Base-by-base conservation (phyloP, 2,113 vertebrate genomes). In the Varanus komodoensis region DNA sequence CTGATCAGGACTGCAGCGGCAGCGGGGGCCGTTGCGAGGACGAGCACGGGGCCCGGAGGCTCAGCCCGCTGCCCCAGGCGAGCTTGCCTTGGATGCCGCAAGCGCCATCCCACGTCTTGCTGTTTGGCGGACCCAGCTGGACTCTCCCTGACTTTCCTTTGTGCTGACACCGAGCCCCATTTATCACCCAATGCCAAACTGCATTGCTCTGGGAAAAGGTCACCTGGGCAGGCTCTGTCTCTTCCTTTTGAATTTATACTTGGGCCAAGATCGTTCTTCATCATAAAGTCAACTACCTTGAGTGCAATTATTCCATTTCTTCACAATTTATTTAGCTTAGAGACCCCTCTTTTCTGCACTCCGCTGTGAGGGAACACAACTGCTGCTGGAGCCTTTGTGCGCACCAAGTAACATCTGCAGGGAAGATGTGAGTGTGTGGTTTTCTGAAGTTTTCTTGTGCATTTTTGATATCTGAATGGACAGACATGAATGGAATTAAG, bases 351-450 rank as follows among this genome's bases (percentile, higher is more conserved):
- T 52, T 67, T 50, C 79, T 92, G 93, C 93, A 89, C 91, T 96
- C 92, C 91, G 88, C 85, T 92, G 81, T 75, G 87, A 91, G 94
- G 84, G 93, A 95, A 95, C 95, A 95, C 95, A 95, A 88, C 81
- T 77, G 79, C 92, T 88, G 89, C 89, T 80, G 82, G 25, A 69
- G 25, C 64, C 19, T 44, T 21, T 87, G 21, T 4, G 32, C 50
- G 32, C 17, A 23, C 4, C 3, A 2, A 54, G 50, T 14, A 32
- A n/a, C 15, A 54, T n/a, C 64, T 64, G 71, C 32, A 25, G 48
- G 27, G 27, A 85, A 48, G 67, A 6, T 48, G 48, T 44, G 9
- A 83, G 32, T 19, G n/a, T 27, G 3, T 29, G 61, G 38, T 17
- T 44, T 44, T 44, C 38, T 23, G 34, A 50, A 34, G 11, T 29